phyloP scores from a whole-genome alignment of 2,888 invertebrate genomes.

The Drosophila quinaria region DNA sequence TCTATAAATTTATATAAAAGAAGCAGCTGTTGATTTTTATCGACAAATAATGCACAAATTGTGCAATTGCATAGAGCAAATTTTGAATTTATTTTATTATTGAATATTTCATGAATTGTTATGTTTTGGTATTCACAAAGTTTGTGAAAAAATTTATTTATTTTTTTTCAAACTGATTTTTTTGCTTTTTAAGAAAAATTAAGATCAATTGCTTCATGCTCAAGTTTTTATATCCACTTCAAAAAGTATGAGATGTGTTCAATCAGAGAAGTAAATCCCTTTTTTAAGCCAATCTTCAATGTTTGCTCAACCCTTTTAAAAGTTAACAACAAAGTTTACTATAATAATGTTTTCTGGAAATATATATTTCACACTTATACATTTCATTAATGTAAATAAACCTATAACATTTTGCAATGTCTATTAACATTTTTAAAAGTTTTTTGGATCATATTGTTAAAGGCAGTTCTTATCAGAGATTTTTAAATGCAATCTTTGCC shows the following conservation, averaged over 20 bases:
- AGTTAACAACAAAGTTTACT: too few relatives aligned
- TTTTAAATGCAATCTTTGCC: conserved; percentile 42
- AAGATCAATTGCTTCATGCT: too few relatives aligned
- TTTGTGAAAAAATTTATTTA: not conserved
- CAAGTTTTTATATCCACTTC: too few relatives aligned
- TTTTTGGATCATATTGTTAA: conserved; percentile 26
- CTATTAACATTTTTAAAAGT: too few relatives aligned
- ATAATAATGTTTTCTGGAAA: too few relatives aligned
- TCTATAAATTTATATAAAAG: not conserved
- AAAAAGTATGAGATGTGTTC: too few relatives aligned
- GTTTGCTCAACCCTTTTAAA: too few relatives aligned
- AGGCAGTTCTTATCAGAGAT: conserved; percentile 37
- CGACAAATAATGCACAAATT: not conserved
- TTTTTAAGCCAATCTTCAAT: too few relatives aligned
- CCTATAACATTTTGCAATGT: too few relatives aligned
- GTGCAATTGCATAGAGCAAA: not conserved
- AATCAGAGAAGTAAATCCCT: too few relatives aligned
- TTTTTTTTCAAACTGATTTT: not conserved
- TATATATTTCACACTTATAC: too few relatives aligned
- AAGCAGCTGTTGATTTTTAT: conserved; percentile 1
- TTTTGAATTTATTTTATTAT: not conserved
- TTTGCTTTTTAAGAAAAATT: not conserved
- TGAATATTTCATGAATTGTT: not conserved
- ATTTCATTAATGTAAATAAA: too few relatives aligned
- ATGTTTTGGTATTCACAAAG: not conserved